These are phyloP conservation scores for Pantherophis alleghaniensis DNA, from an alignment of 2,797 vertebrate species.

Conservation along the genomic window DNA sequence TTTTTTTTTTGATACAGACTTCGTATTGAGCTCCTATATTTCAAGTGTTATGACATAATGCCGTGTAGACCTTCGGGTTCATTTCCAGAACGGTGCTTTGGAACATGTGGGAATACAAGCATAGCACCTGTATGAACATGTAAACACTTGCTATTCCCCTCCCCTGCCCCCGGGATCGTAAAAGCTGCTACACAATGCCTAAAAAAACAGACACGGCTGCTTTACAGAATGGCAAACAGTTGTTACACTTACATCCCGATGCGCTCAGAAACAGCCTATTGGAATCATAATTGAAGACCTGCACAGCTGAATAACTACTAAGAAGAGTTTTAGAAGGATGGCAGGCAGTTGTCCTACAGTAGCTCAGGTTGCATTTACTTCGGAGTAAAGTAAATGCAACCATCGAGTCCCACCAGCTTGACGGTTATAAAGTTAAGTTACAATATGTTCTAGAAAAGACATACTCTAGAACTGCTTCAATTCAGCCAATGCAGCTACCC, in stretches of 20 bases:
- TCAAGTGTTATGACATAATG: conserved; percentile 62
- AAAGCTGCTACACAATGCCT: background rate
- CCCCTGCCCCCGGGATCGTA: background rate
- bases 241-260: background rate
- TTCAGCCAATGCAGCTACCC: background rate
- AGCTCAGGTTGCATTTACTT: conserved; percentile 31
- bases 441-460: conserved; percentile 12
- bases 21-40: conserved; percentile 61
- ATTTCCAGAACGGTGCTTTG: background rate
- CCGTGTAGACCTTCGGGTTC: background rate
- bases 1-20: conserved; percentile 45
- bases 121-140: background rate
- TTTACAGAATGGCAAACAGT: background rate
- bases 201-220: background rate
- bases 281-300: background rate
- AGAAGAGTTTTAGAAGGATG: conserved; percentile 59
- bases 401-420: background rate
- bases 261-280: background rate
- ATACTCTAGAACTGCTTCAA: background rate
- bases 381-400: background rate
- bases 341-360: conserved; percentile 13
- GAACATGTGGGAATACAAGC: background rate
- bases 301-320: conserved; percentile 58
- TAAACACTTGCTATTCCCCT: background rate
- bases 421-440: background rate